Evolutionary conservation across 2,113 vertebrate genomes (phyloP).

Genomic region (Neogale vison): DNA sequence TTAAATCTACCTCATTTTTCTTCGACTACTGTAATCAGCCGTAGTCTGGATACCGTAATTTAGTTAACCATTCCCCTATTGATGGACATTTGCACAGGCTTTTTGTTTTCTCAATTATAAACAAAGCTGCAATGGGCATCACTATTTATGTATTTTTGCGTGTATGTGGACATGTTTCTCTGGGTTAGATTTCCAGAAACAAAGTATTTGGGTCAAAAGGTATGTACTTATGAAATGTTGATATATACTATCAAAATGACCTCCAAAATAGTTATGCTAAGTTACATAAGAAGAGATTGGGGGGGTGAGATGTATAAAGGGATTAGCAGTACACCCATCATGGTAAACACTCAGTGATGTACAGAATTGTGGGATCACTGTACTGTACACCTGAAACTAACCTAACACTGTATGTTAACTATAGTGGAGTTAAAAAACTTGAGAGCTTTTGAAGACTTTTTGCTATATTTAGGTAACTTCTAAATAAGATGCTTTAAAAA

Average conservation of each 20-base stretch:
- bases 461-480: background rate
- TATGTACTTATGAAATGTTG: background rate
- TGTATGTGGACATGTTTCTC: background rate
- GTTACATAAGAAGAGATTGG: background rate
- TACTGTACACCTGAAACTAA: background rate
- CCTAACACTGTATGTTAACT: background rate
- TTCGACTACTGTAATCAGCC: background rate
- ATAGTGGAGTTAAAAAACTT: background rate
- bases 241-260: background rate
- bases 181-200: background rate
- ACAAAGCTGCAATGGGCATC: background rate
- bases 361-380: background rate
- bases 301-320: background rate
- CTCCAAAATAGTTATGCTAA: background rate
- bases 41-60: background rate
- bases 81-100: background rate
- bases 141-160: background rate
- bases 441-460: background rate
- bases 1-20: background rate
- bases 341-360: background rate
- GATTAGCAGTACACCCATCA: background rate
- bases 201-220: background rate
- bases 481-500: background rate
- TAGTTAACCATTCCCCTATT: background rate
- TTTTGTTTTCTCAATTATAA: constrained; percentile 3